These are phyloP conservation scores for Oophaga pumilio DNA, from an alignment of 2,113 vertebrate genomes.

Conservation along the genomic window DNA sequence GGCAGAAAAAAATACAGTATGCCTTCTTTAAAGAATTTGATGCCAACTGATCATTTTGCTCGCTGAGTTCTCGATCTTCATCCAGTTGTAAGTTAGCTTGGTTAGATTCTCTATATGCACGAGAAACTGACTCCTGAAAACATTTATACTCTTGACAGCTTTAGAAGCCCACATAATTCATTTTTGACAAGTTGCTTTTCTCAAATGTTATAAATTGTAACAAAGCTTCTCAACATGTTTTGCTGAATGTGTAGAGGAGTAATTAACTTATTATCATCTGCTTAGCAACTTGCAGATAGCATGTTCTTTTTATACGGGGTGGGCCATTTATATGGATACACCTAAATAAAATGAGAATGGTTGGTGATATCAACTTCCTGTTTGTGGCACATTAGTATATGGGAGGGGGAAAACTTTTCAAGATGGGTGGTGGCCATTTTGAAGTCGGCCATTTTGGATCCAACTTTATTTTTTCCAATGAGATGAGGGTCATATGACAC, in stretches of 20 bases:
- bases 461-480: too few species aligned
- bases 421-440: too few species aligned
- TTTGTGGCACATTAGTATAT: too few species aligned
- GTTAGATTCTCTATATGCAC: background rate
- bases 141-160: background rate
- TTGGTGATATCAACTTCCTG: too few species aligned
- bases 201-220: constrained; percentile 28
- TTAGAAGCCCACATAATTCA: constrained; percentile 1
- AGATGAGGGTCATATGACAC: too few species aligned
- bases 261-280: constrained; percentile 2
- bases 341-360: too few species aligned
- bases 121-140: background rate
- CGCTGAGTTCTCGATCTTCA: background rate
- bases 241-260: background rate
- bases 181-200: constrained; percentile 19
- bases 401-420: too few species aligned
- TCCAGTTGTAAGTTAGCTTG: background rate
- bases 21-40: background rate
- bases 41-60: background rate
- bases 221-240: background rate
- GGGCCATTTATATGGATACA: too few species aligned
- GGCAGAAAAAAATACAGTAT: too few species aligned
- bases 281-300: constrained; percentile 5
- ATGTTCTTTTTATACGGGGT: background rate
- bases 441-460: too few species aligned